Evolutionary conservation across 2,113 vertebrate genomes (phyloP), one percentile per base, ranked within the genome.

Genomic region (Actenoides hombroni): DNA sequence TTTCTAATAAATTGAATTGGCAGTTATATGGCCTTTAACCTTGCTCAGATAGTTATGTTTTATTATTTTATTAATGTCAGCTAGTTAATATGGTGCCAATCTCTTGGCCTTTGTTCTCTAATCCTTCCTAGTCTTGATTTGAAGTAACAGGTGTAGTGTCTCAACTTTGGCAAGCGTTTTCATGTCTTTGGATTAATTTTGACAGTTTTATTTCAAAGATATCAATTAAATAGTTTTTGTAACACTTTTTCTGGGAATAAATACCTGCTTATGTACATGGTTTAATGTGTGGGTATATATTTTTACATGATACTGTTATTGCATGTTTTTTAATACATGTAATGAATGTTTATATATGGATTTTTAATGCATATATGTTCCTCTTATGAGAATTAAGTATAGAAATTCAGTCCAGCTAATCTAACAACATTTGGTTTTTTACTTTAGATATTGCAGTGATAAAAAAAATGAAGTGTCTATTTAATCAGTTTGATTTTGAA

Each of bases 71-170:
- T 53, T 86, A 81, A n/a, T 44, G 10, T 73, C 69, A 89, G 14
- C 57, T 73, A 64, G 48, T 84, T 88, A 82, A 63, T 86, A 29
- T 0, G 0, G 33, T 93, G 76, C 40, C 65, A 82, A 1, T 59
- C 51, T 53, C 42, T 68, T 89, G 8, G 85, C 78, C 53, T 89
- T 94, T 91, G 17, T 94, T 90, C 63, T 92, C 63, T 59, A 77
- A 77, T 63, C 29, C 44, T 48, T 82, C 53, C 57, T 77, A 25
- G 39, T 78, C 86, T 85, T 83, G 51, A 76, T 74, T 63, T 91
- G 92, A 83, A 94, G 61, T 93, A 95, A 83, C 94, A 94, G 84
- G 59, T 97, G 85, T 90, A 79, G 25, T 73, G 40, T 40, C 82
- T 86, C 71, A 71, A 61, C 90, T 92, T 82, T 75, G 77, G 33